phyloP scores from a whole-genome alignment of 1,140 invertebrate genomes.

The Drosophila eugracilis region DNA sequence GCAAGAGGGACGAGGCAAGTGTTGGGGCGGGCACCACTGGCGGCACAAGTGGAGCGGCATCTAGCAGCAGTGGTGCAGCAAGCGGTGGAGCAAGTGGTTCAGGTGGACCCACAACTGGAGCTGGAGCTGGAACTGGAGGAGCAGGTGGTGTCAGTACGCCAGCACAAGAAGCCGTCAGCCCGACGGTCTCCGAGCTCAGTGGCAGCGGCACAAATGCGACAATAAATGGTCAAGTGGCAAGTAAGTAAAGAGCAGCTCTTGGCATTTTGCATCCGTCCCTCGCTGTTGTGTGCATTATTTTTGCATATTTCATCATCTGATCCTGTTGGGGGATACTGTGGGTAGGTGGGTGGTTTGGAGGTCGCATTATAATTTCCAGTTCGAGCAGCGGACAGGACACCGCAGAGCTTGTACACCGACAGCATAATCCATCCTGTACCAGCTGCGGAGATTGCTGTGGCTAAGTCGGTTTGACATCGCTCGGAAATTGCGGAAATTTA shows the following conservation, averaged over 20 bases:
- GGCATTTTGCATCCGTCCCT: not conserved
- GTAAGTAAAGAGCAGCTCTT: constrained; percentile 85
- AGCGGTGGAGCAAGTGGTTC: constrained; percentile 36
- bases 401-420: constrained; percentile 6
- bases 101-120: constrained; percentile 29
- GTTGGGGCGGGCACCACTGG: constrained; percentile 35
- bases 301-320: constrained; percentile 50
- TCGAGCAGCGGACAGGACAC: constrained; percentile 21
- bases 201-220: constrained; percentile 71
- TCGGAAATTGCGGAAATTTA: constrained; percentile 27
- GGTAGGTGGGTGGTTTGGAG: not conserved
- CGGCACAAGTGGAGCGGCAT: constrained; percentile 27
- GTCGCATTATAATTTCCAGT: constrained; percentile 53
- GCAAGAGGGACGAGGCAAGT: constrained; percentile 84
- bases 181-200: constrained; percentile 54
- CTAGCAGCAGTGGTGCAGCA: constrained; percentile 24
- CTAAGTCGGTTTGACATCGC: constrained; percentile 25
- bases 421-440: constrained; percentile 41
- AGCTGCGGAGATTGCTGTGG: constrained; percentile 31
- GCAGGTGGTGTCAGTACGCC: constrained; percentile 36
- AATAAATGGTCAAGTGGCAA: constrained; percentile 87
- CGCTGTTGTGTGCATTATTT: constrained; percentile 14
- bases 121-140: constrained; percentile 21
- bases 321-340: not conserved
- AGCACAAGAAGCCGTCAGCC: constrained; percentile 56